phyloP scores from a whole-genome alignment of 1,140 invertebrate genomes.

The Drosophila arawakana region DNA sequence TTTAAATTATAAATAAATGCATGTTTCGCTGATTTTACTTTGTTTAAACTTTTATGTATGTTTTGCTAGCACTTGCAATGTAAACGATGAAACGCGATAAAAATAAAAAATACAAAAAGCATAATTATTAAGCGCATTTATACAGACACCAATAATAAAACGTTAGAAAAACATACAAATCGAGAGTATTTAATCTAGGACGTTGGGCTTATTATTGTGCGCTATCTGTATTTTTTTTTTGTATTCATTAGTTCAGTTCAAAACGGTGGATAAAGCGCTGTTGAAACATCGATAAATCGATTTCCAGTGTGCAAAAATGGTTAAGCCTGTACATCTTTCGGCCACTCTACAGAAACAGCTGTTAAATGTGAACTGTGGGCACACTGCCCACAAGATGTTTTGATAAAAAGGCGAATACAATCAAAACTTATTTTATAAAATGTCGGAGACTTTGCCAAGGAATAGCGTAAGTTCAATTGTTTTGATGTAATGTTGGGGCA shows the following conservation, averaged over 20 bases:
- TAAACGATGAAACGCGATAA: constrained; percentile 40
- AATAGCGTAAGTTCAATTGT: constrained; percentile 36
- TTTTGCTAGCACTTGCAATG: constrained; percentile 48
- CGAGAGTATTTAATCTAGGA: background rate
- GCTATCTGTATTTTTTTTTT: too few relatives aligned
- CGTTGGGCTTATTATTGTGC: background rate
- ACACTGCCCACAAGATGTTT: constrained; percentile 38
- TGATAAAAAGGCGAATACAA: constrained; percentile 41
- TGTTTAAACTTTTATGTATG: constrained; percentile 44
- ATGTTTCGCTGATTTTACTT: constrained; percentile 52
- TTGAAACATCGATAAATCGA: constrained; percentile 21
- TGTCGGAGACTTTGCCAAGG: constrained; percentile 41
- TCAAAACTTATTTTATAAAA: constrained; percentile 33
- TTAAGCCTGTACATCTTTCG: background rate
- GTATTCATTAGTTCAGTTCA: too few relatives aligned
- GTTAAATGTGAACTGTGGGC: constrained; percentile 30
- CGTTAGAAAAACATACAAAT: constrained; percentile 44
- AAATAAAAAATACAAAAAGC: constrained; percentile 11
- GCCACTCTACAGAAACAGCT: constrained; percentile 25
- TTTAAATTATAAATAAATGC: constrained; percentile 51
- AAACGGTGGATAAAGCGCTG: background rate
- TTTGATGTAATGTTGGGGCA: background rate
- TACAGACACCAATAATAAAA: constrained; percentile 59
- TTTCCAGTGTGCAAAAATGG: background rate
- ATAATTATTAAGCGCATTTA: constrained; percentile 64